These are phyloP conservation scores for Ceryle rudis DNA, from an alignment of 2,797 vertebrate species.

Conservation along the genomic window DNA sequence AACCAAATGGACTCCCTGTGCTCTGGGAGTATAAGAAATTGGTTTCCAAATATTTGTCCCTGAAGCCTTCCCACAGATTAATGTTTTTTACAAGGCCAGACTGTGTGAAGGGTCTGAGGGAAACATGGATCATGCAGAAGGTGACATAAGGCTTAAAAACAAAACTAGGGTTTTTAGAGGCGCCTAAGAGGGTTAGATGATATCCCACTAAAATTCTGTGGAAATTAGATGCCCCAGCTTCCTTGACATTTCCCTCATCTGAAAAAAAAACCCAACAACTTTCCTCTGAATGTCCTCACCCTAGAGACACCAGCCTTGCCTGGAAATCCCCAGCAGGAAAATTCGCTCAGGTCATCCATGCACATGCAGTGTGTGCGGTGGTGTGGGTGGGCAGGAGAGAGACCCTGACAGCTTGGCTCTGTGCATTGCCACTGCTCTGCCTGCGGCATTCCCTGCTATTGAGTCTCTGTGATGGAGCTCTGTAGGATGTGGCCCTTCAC, in stretches of 20 bases:
- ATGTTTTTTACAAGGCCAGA: background rate
- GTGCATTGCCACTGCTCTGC: fast-evolving
- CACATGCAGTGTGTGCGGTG: fast-evolving
- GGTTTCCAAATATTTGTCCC: constrained; percentile 19
- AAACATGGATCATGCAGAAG: background rate
- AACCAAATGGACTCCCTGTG: background rate
- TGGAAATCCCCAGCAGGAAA: background rate
- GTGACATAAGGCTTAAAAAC: background rate
- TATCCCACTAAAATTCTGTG: background rate
- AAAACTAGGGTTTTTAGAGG: background rate
- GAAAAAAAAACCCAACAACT: background rate
- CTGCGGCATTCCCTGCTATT: fast-evolving
- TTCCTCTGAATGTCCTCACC: background rate
- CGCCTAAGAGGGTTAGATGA: background rate
- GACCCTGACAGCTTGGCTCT: background rate
- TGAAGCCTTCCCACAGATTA: constrained; percentile 12
- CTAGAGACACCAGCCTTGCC: background rate
- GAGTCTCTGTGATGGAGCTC: background rate
- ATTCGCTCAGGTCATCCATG: background rate
- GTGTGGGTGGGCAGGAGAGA: background rate
- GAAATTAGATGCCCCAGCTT: background rate
- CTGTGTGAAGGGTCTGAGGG: background rate
- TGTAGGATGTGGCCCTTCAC: background rate
- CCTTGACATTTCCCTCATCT: background rate
- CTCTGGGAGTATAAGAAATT: background rate